A percentile compares a stretch with the other conserved stretches of the same genome.
These are phyloP conservation scores for Nyctibius grandis DNA, from an alignment of 2,797 vertebrate species.

Conservation along the genomic window DNA sequence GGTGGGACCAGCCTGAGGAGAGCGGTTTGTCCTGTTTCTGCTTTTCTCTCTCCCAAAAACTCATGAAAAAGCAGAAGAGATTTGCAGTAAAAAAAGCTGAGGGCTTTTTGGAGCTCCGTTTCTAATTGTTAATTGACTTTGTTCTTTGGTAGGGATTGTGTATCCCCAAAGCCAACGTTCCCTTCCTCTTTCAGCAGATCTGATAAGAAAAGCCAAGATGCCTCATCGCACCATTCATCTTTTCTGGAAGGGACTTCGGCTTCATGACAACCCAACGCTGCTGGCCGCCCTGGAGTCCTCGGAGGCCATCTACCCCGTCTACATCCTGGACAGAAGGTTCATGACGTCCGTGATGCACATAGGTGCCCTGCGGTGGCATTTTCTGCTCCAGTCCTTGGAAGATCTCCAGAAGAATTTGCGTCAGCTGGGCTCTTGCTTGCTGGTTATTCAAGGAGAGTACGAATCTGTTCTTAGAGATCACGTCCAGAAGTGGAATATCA, in stretches of 20 bases:
- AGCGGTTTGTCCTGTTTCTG: background rate
- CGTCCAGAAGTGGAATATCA: conserved; percentile 58
- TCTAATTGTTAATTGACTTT: background rate
- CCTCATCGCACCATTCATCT: conserved; percentile 55
- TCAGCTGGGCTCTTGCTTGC: conserved; percentile 55
- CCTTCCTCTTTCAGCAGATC: background rate
- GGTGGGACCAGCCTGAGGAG: background rate
- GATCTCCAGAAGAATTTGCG: conserved; percentile 54
- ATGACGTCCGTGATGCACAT: background rate
- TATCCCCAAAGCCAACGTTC: background rate
- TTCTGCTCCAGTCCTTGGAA: conserved; percentile 66
- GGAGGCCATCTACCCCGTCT: conserved; percentile 22
- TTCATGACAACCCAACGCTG: conserved; percentile 56
- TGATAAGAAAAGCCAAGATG: background rate
- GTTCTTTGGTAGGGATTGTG: background rate
- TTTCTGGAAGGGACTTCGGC: conserved; percentile 56
- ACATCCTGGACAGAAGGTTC: conserved; percentile 54
- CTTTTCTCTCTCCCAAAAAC: background rate
- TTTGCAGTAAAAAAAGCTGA: background rate
- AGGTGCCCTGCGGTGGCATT: conserved; percentile 61
- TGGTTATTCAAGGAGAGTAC: conserved; percentile 61
- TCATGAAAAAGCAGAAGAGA: background rate
- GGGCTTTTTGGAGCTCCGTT: background rate
- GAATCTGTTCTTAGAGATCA: conserved; percentile 14
- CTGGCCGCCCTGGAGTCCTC: conserved; percentile 52